Percentiles rank a stretch among this genome's conserved stretches.
phyloP scores from a whole-genome alignment of 2,797 vertebrate species.

The Synaphobranchus kaupii region DNA sequence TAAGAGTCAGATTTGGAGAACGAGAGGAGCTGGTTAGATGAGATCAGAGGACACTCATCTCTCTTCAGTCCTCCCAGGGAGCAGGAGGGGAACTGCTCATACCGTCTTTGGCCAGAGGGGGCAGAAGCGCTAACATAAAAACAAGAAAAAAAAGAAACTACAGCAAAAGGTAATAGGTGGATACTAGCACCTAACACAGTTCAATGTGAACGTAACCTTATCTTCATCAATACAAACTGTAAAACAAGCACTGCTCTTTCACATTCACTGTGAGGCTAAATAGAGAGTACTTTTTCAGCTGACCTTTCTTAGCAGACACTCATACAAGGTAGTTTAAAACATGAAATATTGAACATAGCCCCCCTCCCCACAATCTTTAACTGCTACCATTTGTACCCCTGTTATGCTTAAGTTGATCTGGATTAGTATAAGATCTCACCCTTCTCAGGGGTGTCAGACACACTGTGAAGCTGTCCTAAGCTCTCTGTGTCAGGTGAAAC shows the following conservation, averaged over 20 bases:
- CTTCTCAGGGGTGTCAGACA: conserved; percentile 18
- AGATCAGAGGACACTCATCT: conserved; percentile 34
- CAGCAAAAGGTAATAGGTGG: background rate
- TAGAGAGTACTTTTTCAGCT: background rate
- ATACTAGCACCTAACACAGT: background rate
- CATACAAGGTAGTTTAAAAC: background rate
- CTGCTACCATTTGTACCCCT: background rate
- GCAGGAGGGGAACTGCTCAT: conserved; percentile 6
- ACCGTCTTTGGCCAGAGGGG: conserved; percentile 2
- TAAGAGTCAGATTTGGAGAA: conserved; percentile 36
- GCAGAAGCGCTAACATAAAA: background rate
- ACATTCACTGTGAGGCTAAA: background rate
- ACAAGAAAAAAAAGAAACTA: background rate
- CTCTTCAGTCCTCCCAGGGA: conserved; percentile 28
- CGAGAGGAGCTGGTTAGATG: conserved; percentile 34
- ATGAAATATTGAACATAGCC: background rate
- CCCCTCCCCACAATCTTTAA: background rate
- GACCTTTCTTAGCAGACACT: background rate
- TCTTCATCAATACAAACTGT: background rate
- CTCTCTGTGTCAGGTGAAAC: background rate
- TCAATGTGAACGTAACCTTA: background rate
- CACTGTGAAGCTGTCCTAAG: background rate
- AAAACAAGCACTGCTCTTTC: background rate
- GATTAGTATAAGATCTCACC: conserved; percentile 58
- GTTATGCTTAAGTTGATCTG: conserved; percentile 35